Conservation (phyloP, 1,140 invertebrate species). For the Heliconius eleuchia region DNA sequence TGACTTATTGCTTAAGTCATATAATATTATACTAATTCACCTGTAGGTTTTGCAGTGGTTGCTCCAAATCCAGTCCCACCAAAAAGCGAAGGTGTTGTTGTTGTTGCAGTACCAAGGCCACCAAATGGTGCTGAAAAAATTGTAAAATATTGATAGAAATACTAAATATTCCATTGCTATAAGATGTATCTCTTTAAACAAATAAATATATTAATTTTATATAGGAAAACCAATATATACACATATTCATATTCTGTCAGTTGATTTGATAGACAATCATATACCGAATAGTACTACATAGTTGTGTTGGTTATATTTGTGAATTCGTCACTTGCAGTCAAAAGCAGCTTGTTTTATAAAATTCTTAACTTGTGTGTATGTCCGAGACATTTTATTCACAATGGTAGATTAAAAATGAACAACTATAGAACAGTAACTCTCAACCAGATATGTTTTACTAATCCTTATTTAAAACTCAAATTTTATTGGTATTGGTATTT, state of each 20-base stretch:
- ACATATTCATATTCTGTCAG: too few species aligned
- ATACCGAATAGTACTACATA: too few species aligned
- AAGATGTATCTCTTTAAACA: neutral
- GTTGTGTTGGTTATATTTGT: too few species aligned
- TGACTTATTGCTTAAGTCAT: neutral
- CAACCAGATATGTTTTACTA: too few species aligned
- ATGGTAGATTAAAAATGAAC: neutral
- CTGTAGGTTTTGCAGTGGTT: constrained; percentile 68
- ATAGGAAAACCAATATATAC: neutral
- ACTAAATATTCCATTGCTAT: too few species aligned
- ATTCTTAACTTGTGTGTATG: too few species aligned
- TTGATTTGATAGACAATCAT: too few species aligned
- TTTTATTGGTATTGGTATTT: neutral
- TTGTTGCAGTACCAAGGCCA: constrained; percentile 54
- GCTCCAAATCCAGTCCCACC: constrained; percentile 76
- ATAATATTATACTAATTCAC: constrained; percentile 41
- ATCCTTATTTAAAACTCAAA: too few species aligned
- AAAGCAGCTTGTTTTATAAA: too few species aligned
- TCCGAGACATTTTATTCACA: too few species aligned
- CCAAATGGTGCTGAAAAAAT: constrained; percentile 63
- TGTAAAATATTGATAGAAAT: neutral
- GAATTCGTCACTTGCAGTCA: too few species aligned
- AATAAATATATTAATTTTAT: neutral
- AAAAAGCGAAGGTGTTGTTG: constrained; percentile 75
- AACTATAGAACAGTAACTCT: neutral